A percentile compares a stretch with the other conserved stretches of the same genome.
Evolutionary conservation across 1,140 invertebrate genomes (phyloP).

Genomic region (Drosophila willistoni): DNA sequence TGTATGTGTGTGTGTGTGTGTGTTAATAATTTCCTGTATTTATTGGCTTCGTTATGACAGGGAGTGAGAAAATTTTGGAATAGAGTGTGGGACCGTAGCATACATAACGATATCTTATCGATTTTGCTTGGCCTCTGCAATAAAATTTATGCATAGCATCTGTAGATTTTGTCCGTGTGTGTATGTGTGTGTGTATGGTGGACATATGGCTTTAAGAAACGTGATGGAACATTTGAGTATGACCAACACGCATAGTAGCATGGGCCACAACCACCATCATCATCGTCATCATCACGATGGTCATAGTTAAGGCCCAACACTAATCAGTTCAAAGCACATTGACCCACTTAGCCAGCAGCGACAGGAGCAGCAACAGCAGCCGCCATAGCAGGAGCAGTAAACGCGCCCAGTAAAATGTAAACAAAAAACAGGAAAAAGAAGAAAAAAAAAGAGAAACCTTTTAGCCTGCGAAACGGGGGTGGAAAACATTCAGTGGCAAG

Average conservation of each 20-base stretch:
- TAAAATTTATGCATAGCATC: slow-evolving; percentile 55
- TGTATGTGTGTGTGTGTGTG: slow-evolving; percentile 36
- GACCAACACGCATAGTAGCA: neutral
- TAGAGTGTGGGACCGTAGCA: slow-evolving; percentile 55
- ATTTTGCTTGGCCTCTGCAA: slow-evolving; percentile 47
- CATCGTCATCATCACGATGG: neutral
- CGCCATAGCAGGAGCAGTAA: neutral
- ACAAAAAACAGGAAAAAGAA: slow-evolving; percentile 40
- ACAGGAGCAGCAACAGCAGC: neutral
- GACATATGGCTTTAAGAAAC: slow-evolving; percentile 68
- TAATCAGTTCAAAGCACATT: slow-evolving; percentile 77
- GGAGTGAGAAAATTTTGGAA: neutral
- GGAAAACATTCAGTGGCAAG: neutral
- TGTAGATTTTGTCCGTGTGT: slow-evolving; percentile 10
- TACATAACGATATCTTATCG: slow-evolving; percentile 58
- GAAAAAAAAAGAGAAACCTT: slow-evolving; percentile 34
- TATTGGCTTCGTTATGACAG: slow-evolving; percentile 71
- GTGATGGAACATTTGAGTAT: slow-evolving; percentile 30
- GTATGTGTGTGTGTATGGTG: slow-evolving; percentile 15
- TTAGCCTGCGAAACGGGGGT: slow-evolving; percentile 21
- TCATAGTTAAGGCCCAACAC: slow-evolving; percentile 37
- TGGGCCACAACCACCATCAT: neutral
- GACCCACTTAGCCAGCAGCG: slow-evolving; percentile 58
- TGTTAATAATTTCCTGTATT: slow-evolving; percentile 73
- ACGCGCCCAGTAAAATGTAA: slow-evolving; percentile 48